Evolutionary conservation across 2,113 vertebrate species (phyloP).

Genomic region (Oriolus oriolus): DNA sequence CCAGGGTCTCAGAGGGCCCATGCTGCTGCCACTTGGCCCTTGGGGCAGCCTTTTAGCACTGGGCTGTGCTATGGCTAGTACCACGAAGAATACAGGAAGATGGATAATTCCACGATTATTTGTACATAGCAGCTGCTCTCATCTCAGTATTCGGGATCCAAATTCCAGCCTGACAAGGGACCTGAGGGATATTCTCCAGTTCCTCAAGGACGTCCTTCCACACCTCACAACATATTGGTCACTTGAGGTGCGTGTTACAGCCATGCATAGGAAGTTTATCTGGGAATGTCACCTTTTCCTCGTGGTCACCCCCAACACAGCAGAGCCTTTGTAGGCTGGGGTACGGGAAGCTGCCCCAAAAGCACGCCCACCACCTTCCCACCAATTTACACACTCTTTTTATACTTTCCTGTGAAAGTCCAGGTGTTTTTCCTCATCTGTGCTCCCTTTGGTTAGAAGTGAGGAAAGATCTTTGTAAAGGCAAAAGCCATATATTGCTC

Average conservation of each 20-base stretch:
- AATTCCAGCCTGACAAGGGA: background rate
- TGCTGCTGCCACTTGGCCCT: background rate
- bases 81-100: background rate
- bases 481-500: background rate
- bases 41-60: background rate
- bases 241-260: fast-evolving
- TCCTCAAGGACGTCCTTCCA: background rate
- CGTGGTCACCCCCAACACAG: fast-evolving
- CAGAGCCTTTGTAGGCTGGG: background rate
- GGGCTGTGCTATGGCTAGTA: background rate
- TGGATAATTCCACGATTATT: background rate
- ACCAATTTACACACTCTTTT: background rate
- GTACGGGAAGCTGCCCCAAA: background rate
- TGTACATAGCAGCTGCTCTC: background rate
- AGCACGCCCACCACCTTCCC: background rate
- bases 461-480: background rate
- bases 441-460: background rate
- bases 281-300: background rate
- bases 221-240: fast-evolving
- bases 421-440: background rate
- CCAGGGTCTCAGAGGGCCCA: background rate
- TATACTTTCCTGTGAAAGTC: background rate
- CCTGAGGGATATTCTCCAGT: background rate
- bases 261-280: background rate
- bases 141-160: background rate